Conservation (phyloP, 2,797 vertebrate genomes). For the Eutrigla gurnardus region DNA sequence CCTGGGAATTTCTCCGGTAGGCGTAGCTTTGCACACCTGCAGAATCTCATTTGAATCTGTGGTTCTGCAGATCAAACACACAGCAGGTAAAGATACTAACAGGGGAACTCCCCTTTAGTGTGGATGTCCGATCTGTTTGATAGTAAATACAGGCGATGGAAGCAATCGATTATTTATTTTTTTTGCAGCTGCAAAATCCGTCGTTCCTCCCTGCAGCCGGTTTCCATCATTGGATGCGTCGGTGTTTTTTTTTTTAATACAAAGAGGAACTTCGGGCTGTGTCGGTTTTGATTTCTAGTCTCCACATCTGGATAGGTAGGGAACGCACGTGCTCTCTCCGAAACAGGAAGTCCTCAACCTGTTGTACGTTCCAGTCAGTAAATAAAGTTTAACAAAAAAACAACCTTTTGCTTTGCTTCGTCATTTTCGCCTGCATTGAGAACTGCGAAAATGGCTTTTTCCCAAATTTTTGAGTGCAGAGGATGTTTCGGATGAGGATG, state of each 20-base stretch:
- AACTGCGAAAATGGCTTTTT: no score
- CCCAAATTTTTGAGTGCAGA: no score
- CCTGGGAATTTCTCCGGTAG: not conserved
- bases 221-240: no score
- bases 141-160: not conserved
- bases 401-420: no score
- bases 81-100: not conserved
- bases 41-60: slow-evolving; percentile 20
- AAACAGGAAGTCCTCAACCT: not conserved
- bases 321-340: not conserved
- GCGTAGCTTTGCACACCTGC: not conserved
- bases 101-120: not conserved
- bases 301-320: not conserved
- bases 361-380: no score
- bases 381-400: no score
- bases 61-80: not conserved
- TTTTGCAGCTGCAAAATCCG: not conserved
- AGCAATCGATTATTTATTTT: not conserved
- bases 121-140: not conserved
- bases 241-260: no score
- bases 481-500: no score
- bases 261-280: no score
- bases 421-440: no score
- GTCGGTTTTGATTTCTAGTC: not conserved
- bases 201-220: not conserved